These are phyloP conservation scores for Poicephalus meyeri DNA, from an alignment of 2,113 vertebrate species.

Conservation along the genomic window DNA sequence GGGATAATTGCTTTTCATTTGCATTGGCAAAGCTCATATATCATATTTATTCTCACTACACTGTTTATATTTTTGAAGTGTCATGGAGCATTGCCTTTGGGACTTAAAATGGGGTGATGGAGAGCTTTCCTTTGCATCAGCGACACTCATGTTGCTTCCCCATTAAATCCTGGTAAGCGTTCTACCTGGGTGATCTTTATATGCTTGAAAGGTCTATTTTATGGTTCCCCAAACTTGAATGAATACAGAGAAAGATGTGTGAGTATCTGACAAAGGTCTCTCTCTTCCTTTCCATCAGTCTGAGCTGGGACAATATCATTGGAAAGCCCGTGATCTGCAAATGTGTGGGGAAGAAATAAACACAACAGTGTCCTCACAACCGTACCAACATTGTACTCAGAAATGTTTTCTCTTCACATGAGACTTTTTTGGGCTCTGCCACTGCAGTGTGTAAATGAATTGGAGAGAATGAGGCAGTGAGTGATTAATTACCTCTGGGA, in stretches of 20 bases:
- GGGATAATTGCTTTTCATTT: slow-evolving; percentile 70
- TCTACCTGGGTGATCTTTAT: slow-evolving; percentile 23
- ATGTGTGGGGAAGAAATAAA: neutral
- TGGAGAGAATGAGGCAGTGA: neutral
- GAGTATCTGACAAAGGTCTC: neutral
- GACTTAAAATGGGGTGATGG: slow-evolving; percentile 20
- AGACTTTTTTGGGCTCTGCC: neutral
- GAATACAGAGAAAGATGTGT: slow-evolving; percentile 21
- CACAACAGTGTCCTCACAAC: neutral
- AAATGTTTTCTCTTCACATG: neutral
- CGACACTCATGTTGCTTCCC: neutral
- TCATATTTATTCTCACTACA: slow-evolving; percentile 58
- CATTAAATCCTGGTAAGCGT: neutral
- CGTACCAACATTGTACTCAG: accelerated
- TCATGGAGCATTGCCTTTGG: slow-evolving; percentile 37
- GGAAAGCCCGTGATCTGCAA: neutral
- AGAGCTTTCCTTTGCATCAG: slow-evolving; percentile 46
- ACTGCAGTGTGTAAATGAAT: neutral
- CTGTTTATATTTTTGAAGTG: slow-evolving; percentile 61
- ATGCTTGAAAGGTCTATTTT: slow-evolving; percentile 29
- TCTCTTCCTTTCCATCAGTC: neutral
- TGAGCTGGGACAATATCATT: neutral
- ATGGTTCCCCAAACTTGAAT: slow-evolving; percentile 15
- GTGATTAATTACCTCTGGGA: neutral
- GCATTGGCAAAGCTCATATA: slow-evolving; percentile 56